Base-by-base conservation (phyloP, 1,140 invertebrate species). In the Zelostemma sp. region DNA sequence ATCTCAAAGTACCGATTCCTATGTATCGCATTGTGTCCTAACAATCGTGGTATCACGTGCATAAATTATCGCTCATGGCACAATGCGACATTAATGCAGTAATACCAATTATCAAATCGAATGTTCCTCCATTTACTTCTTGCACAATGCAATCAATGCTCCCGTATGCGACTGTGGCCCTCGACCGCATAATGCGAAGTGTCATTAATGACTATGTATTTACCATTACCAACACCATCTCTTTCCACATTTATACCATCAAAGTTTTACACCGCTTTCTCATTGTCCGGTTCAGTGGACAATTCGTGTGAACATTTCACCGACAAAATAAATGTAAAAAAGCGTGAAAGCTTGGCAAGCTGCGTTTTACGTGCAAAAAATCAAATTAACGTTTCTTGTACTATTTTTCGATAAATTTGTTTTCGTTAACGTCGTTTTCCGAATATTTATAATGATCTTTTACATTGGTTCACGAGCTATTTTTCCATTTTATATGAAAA, bases 91-190 rank as follows among this genome's bases (percentile, higher is more conserved):
- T 62, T 68, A 68, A 68, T 68, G 58, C 64, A 68, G 64, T 68
- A 68, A 68, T 68, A 68, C 54, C 65, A 68, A 68, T 68, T 68
- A 68, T 62, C 58, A 58, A 68, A 68, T 68, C 54, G 65, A 68
- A 68, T 58, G 59, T 68, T 62, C 59, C 65, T 62, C 65, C 65
- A 62, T 68, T 68, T 58, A 62, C 65, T 68, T 68, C 53, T 68
- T 68, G 64, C 51, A 57, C 64, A 68, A 68, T 61, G 56, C 64
- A 61, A 68, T 57, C 53, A 47, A 12, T 53, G 64, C 47, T 50
- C 51, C 50, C 64, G 53, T 60, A 60, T 67, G 51, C 35, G 64
- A 67, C 8, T 60, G 40, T 57, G 45, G 51, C 61, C 43, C 58
- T 61, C 53, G 61, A 67, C 58, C 49, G 48, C 60, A 62, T 68